Evolutionary conservation across 2,888 invertebrate species (phyloP).

Genomic region (Drosophila mayaguana): DNA sequence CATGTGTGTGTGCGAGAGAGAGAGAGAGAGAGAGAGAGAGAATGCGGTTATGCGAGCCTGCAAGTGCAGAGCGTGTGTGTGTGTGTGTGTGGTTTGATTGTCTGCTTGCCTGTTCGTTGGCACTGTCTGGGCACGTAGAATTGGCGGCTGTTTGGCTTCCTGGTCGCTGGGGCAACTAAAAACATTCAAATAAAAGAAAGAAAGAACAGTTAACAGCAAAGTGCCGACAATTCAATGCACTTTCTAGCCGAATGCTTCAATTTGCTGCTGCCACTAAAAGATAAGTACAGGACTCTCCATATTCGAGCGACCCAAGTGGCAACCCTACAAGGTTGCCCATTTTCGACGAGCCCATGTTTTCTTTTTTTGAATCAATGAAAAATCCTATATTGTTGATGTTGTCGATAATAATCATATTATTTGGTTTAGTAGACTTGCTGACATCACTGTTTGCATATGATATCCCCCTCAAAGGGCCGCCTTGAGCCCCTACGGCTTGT

Average conservation of each 20-base stretch:
- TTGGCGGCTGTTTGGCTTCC: slow-evolving; percentile 63
- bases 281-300: too few species aligned
- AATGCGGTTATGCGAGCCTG: slow-evolving; percentile 18
- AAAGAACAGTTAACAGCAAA: background rate
- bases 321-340: too few species aligned
- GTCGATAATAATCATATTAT: too few species aligned
- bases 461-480: too few species aligned
- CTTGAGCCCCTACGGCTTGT: too few species aligned
- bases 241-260: background rate
- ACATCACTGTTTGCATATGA: too few species aligned
- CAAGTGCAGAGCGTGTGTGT: slow-evolving; percentile 18
- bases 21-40: slow-evolving; percentile 8
- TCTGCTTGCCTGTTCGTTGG: slow-evolving; percentile 39
- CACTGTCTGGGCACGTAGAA: slow-evolving; percentile 64
- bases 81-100: slow-evolving; percentile 48
- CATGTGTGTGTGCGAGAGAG: slow-evolving; percentile 11
- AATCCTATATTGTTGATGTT: too few species aligned
- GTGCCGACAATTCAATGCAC: slow-evolving; percentile 5
- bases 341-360: too few species aligned
- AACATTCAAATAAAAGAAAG: slow-evolving; percentile 24
- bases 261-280: too few species aligned
- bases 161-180: slow-evolving; percentile 40
- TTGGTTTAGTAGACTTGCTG: too few species aligned
- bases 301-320: too few species aligned
- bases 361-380: too few species aligned